Evolutionary conservation across 2,113 vertebrate genomes (phyloP), one percentile per base, ranked within the genome.

Genomic region (Sylvilagus bachmani): DNA sequence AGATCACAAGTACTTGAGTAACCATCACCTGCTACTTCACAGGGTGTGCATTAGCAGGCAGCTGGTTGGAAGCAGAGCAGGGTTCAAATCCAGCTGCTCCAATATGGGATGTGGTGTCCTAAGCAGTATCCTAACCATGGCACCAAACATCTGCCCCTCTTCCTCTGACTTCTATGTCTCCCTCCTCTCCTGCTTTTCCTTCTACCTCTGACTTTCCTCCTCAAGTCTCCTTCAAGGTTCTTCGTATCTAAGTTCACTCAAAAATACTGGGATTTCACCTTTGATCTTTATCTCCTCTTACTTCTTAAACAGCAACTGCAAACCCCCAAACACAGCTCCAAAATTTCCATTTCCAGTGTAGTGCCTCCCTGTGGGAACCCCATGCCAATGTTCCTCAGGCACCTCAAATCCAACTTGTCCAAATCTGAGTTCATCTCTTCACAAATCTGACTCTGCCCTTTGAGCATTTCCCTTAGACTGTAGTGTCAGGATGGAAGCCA

Each of bases 161-260:
- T 75, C 86, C 0, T 0, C 31, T 36, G 53, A 67, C 4, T 3
- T 51, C 67, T 5, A 5, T 8, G 4, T 22, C 31, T 85, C 55
- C 22, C 73, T 27, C 70, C 71, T 67, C 70, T 53, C 67, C 71
- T 19, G 13, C 14, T 51, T 33, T 87, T 51, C 61, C 77, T 79
- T 55, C 66, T 7, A 16, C 21, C 51, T 75, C 7, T 36, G 31
- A 49, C n/a, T 53, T 27, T 4, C 87, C 71, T 82, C 70, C 55
- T 75, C 25, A 1, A 14, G 44, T 31, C 66, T 58, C 27, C 78
- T 44, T 36, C n/a, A 21, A 0, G 27, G 2, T 21, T 70, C 27
- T 70, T 29, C 58, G 1, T 11, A 6, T 64, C 36, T 66, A 89
- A 14, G 27, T 21, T 61, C 19, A 70, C 19, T 22, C 66, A 27